Conservation (phyloP, 2,797 vertebrate species). For the Tadarida brasiliensis region DNA sequence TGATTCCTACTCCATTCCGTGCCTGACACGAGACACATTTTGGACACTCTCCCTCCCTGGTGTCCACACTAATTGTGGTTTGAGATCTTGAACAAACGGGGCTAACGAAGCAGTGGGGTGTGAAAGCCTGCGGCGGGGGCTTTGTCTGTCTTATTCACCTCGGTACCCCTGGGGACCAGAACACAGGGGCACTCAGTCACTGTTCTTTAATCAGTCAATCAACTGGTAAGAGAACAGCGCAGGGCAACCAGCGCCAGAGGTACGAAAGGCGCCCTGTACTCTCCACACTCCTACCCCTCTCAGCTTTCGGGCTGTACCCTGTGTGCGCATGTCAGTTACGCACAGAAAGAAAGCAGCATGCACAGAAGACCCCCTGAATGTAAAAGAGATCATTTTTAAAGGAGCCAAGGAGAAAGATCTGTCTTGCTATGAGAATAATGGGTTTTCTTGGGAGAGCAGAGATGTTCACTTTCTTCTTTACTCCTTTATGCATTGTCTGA, state of each 20-base stretch:
- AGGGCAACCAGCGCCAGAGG: not conserved
- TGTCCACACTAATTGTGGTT: not conserved
- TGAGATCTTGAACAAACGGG: not conserved
- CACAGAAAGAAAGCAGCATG: not conserved
- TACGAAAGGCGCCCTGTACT: not conserved
- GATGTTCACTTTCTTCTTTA: constrained; percentile 48
- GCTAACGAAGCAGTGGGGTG: not conserved
- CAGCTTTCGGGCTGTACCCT: not conserved
- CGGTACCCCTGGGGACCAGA: not conserved
- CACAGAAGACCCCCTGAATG: constrained; percentile 34
- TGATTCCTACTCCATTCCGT: not conserved
- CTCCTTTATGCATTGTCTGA: constrained; percentile 28
- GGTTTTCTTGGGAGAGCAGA: not conserved
- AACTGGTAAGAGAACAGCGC: not conserved
- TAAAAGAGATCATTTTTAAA: not conserved
- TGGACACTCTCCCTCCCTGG: not conserved
- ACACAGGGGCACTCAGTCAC: not conserved
- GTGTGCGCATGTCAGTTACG: not conserved
- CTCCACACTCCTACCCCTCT: not conserved
- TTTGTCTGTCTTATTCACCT: not conserved
- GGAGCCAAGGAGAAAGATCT: not conserved
- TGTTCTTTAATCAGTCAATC: not conserved
- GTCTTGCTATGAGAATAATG: constrained; percentile 38
- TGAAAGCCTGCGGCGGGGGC: not conserved
- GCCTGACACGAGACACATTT: not conserved